Conservation (phyloP, 2,888 invertebrate genomes). For the Chrysodeixis includens region DNA sequence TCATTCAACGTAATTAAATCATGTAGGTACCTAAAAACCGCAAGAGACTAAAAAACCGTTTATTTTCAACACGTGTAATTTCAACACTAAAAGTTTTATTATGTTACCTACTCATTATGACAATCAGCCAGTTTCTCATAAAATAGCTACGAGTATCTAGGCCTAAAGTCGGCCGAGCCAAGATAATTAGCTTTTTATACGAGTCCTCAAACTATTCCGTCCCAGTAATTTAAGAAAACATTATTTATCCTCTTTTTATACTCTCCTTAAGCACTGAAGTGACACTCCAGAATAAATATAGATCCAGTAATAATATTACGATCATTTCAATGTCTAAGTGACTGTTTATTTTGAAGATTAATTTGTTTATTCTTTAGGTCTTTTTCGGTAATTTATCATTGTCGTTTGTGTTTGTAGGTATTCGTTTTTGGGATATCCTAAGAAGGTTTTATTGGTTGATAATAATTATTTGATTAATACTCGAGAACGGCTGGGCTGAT, state of each 20-base stretch:
- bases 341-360: constrained; percentile 13
- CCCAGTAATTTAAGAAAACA: constrained; percentile 38
- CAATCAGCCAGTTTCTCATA: not conserved
- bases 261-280: constrained; percentile 44
- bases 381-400: constrained; percentile 3
- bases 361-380: constrained; percentile 13
- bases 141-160: not conserved
- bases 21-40: no score
- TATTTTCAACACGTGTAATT: no score
- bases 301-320: constrained; percentile 31
- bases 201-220: constrained; percentile 37
- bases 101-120: not conserved
- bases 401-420: not conserved
- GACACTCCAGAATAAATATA: constrained; percentile 40
- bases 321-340: constrained; percentile 7
- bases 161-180: not conserved
- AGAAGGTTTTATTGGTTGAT: not conserved
- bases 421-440: not conserved
- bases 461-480: no score
- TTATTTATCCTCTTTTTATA: constrained; percentile 37
- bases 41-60: no score
- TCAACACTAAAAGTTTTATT: no score
- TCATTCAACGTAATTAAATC: no score
- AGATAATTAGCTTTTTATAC: constrained; percentile 30
- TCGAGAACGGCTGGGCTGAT: no score